Conservation (phyloP, 2,797 vertebrate species). For the Pangasius djambal region DNA sequence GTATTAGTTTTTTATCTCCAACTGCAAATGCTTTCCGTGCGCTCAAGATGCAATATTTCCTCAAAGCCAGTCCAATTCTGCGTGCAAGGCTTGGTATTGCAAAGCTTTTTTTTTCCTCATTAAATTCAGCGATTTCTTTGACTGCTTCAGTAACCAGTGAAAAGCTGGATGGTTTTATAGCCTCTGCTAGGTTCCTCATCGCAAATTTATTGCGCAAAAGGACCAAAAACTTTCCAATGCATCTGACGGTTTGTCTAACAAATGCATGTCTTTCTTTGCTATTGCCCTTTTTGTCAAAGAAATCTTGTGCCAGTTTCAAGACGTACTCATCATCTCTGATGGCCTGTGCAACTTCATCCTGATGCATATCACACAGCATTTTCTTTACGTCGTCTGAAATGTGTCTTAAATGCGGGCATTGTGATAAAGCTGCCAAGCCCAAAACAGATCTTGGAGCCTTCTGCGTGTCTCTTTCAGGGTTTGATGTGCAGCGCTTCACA, state of each 20-base stretch:
- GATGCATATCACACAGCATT: constrained; percentile 54
- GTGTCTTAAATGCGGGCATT: constrained; percentile 29
- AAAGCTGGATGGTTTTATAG: constrained; percentile 29
- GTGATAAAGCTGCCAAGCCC: constrained; percentile 24
- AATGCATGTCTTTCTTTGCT: not conserved
- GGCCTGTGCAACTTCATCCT: constrained; percentile 55
- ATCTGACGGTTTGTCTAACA: constrained; percentile 10
- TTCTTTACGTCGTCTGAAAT: constrained; percentile 56
- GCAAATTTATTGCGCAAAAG: not conserved
- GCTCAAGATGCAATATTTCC: constrained; percentile 30
- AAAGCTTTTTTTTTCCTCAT: constrained; percentile 10
- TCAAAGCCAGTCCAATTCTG: not conserved
- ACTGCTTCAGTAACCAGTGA: not conserved
- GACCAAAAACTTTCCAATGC: constrained; percentile 16
- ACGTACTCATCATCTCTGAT: constrained; percentile 48
- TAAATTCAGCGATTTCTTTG: constrained; percentile 29
- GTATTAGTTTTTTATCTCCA: not conserved
- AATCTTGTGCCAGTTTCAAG: constrained; percentile 15
- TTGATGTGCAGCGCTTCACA: constrained; percentile 30
- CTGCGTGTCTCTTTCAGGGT: constrained; percentile 17
- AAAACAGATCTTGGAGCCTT: constrained; percentile 35
- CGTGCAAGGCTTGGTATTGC: constrained; percentile 22
- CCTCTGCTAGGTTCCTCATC: constrained; percentile 27
- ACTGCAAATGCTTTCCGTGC: constrained; percentile 10
- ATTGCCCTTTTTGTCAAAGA: constrained; percentile 4